Evolutionary conservation across 1,140 invertebrate genomes (phyloP).

Genomic region (Drosophila varians): DNA sequence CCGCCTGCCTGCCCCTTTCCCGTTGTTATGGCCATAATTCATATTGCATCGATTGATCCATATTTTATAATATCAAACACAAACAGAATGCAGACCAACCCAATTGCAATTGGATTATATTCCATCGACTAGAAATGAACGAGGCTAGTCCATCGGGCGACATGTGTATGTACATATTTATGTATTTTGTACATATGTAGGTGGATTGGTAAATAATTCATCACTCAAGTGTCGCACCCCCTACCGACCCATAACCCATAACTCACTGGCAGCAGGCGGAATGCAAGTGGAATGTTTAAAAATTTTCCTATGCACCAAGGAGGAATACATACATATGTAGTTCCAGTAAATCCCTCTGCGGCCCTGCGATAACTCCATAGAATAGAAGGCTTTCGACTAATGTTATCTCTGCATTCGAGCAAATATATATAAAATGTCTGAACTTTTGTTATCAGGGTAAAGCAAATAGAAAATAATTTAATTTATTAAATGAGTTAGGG

Average conservation of each 20-base stretch:
- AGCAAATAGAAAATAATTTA: neutral
- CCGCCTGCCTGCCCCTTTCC: neutral
- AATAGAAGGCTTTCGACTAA: constrained; percentile 12
- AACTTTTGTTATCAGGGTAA: constrained; percentile 6
- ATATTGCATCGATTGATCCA: constrained; percentile 64
- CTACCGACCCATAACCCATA: constrained; percentile 18
- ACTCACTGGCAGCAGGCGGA: neutral
- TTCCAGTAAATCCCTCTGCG: no score
- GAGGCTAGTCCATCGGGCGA: constrained; percentile 13
- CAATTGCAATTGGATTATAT: constrained; percentile 61
- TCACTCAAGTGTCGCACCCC: constrained; percentile 41
- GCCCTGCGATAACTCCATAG: neutral
- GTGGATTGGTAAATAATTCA: constrained; percentile 24
- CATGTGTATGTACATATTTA: no score
- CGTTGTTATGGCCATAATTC: constrained; percentile 30
- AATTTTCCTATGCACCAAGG: constrained; percentile 8
- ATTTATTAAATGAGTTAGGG: neutral
- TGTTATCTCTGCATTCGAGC: constrained; percentile 2
- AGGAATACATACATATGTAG: neutral
- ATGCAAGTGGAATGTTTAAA: constrained; percentile 10
- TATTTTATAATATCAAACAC: constrained; percentile 51
- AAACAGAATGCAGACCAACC: constrained; percentile 21
- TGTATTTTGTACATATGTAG: no score
- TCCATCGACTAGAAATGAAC: constrained; percentile 12
- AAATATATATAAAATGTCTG: neutral